Conservation (phyloP, 2,888 invertebrate genomes). For the Andrena haemorrhoa region DNA sequence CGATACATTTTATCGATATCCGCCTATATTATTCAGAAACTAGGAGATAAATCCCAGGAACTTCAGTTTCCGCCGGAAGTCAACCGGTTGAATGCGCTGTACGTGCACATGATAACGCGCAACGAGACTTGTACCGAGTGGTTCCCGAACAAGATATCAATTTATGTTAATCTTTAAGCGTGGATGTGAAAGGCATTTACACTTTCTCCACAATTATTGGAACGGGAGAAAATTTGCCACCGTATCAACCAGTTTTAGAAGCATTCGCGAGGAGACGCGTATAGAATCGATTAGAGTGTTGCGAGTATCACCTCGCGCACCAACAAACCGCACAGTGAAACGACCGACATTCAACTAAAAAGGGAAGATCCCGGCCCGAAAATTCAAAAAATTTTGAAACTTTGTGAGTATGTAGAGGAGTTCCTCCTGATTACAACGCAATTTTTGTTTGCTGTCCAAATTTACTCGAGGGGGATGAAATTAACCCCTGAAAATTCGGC, state of each 20-base stretch:
- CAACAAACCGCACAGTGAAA: background rate
- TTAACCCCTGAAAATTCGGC: no score
- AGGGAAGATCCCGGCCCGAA: no score
- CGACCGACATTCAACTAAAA: no score
- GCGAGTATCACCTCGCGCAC: background rate
- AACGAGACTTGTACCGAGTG: background rate
- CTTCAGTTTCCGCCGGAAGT: conserved; percentile 47
- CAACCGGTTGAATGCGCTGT: conserved; percentile 43
- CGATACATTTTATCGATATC: background rate
- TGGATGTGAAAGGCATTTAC: background rate
- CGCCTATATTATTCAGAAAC: background rate
- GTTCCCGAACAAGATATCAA: background rate
- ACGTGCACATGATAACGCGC: conserved; percentile 3
- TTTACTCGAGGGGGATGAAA: no score
- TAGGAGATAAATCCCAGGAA: conserved; percentile 15
- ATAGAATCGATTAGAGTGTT: background rate
- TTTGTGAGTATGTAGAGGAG: no score
- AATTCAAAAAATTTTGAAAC: no score
- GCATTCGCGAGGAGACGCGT: background rate
- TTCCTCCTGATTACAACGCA: no score
- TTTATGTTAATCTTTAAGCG: conserved; percentile 24
- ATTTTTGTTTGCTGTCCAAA: no score
- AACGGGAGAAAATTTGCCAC: background rate
- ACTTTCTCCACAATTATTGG: conserved; percentile 24
- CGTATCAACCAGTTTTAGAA: conserved; percentile 5